Evolutionary conservation across 2,113 vertebrate species (phyloP).

Genomic region (Sturnus vulgaris): DNA sequence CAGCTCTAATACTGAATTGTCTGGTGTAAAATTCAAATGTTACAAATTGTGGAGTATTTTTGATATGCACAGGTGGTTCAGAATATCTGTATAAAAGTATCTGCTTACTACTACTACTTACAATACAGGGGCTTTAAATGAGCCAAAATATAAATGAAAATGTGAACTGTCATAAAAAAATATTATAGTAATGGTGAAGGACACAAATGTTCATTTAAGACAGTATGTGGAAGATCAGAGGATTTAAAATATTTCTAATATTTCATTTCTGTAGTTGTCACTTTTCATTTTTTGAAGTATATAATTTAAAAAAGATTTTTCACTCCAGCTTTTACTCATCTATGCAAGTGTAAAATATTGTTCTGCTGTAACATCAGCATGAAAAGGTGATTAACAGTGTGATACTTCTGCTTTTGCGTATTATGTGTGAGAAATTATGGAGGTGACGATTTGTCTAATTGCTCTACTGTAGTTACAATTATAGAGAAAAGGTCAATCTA

Average conservation of each 20-base stretch:
- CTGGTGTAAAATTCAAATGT: not conserved
- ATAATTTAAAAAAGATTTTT: not conserved
- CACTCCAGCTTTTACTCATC: not conserved
- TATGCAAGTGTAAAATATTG: not conserved
- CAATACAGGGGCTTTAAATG: not conserved
- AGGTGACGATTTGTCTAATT: constrained; percentile 65
- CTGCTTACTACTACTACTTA: not conserved
- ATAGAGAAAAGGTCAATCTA: constrained; percentile 73
- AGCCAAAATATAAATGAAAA: not conserved
- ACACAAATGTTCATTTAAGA: not conserved
- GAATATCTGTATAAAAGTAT: not conserved
- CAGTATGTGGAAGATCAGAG: not conserved
- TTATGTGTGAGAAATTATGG: not conserved
- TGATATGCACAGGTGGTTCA: not conserved
- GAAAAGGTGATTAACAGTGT: constrained; percentile 17
- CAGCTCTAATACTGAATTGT: not conserved
- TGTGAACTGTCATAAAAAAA: not conserved
- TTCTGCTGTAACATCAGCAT: not conserved
- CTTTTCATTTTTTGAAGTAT: not conserved
- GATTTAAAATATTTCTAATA: not conserved
- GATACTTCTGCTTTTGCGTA: constrained; percentile 29
- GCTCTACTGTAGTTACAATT: constrained; percentile 65
- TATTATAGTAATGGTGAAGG: not conserved
- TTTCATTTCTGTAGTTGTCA: not conserved
- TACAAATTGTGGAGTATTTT: not conserved